phyloP scores from a whole-genome alignment of 2,888 invertebrate genomes.

The Eristalis tenax region DNA sequence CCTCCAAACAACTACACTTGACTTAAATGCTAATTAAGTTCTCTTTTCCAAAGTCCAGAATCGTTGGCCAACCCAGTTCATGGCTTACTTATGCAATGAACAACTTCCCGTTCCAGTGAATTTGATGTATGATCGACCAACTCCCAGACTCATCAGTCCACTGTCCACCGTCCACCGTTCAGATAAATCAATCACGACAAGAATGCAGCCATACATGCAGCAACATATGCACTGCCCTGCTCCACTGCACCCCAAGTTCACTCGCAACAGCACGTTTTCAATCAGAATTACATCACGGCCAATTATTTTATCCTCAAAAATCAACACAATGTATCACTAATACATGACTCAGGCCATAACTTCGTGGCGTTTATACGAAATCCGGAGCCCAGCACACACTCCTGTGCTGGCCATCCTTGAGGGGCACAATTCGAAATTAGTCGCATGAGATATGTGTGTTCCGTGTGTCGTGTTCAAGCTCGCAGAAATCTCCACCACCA shows the following conservation, averaged over 20 bases:
- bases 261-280: conserved; percentile 8
- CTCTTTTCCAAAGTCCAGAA: no score
- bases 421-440: conserved; percentile 20
- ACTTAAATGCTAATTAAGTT: no score
- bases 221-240: background rate
- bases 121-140: background rate
- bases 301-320: conserved; percentile 32
- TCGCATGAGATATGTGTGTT: conserved; percentile 25
- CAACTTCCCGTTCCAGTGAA: no score
- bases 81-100: no score
- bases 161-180: background rate
- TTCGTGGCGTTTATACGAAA: background rate
- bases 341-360: conserved; percentile 38
- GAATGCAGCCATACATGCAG: background rate
- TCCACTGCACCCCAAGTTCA: background rate
- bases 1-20: no score
- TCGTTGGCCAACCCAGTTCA: no score
- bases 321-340: conserved; percentile 19
- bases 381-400: background rate
- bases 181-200: background rate
- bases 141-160: background rate
- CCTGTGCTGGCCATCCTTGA: background rate
- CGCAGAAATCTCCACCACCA: conserved; percentile 27
- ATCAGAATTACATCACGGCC: conserved; percentile 21
- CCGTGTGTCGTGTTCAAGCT: conserved; percentile 27